A percentile compares a stretch with the other conserved stretches of the same genome.
Evolutionary conservation across 2,113 vertebrate genomes (phyloP).

Genomic region (Camelus dromedarius): DNA sequence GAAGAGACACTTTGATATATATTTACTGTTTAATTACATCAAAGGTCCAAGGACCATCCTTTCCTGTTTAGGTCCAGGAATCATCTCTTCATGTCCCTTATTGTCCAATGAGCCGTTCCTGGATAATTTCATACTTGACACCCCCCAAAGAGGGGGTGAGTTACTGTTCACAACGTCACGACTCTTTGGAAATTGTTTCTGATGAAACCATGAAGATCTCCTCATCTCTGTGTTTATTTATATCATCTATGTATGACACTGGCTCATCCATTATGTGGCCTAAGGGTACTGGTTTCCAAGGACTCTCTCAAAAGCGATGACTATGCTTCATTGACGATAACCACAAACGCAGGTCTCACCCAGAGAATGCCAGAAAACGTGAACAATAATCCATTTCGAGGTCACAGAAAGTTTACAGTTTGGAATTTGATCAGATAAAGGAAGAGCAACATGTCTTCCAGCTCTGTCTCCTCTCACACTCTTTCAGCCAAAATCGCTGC

Average conservation of each 20-base stretch:
- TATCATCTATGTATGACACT: neutral
- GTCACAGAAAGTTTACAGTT: neutral
- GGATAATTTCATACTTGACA: neutral
- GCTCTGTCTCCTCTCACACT: neutral
- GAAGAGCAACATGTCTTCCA: neutral
- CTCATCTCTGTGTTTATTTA: neutral
- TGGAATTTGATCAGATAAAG: neutral
- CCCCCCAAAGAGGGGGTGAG: rapidly evolving
- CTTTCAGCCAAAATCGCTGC: neutral
- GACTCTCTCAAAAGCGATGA: neutral
- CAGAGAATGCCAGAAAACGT: neutral
- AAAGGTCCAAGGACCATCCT: neutral
- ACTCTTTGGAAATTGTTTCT: neutral
- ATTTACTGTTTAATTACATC: neutral
- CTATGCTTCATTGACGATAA: neutral
- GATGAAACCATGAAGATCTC: neutral
- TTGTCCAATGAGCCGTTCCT: neutral
- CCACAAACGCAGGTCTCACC: neutral
- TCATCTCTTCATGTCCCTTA: neutral
- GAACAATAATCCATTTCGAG: neutral
- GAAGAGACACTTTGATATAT: neutral
- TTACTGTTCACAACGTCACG: neutral
- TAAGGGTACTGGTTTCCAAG: neutral
- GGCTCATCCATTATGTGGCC: neutral
- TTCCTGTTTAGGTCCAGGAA: neutral